Evolutionary conservation across 2,888 invertebrate genomes (phyloP).

Genomic region (Ophion ellenae): DNA sequence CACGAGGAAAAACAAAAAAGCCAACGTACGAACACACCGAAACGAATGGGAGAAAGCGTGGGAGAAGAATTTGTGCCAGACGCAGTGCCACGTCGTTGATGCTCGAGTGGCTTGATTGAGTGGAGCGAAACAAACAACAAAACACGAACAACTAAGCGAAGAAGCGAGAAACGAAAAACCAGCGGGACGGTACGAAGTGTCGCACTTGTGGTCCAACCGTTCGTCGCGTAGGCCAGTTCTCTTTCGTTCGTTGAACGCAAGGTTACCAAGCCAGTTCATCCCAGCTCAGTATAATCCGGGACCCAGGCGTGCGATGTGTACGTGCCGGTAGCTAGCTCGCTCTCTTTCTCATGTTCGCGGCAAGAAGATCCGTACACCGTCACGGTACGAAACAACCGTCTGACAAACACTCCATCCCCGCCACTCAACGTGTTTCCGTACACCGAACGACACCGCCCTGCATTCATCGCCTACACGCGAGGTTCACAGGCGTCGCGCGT

Average conservation of each 20-base stretch:
- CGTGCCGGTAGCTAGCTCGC: constrained; percentile 19
- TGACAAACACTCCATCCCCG: constrained; percentile 13
- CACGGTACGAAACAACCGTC: constrained; percentile 8
- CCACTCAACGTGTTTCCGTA: constrained; percentile 2
- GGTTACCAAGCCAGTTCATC: constrained; percentile 70
- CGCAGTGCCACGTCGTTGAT: constrained; percentile 5
- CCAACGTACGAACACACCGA: not conserved
- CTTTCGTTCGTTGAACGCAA: constrained; percentile 38
- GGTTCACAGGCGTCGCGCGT: constrained; percentile 20
- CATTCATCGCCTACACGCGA: constrained; percentile 26
- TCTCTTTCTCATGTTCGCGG: not conserved
- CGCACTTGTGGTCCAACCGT: constrained; percentile 37
- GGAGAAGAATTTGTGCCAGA: constrained; percentile 12
- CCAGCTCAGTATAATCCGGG: constrained; percentile 60
- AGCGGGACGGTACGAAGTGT: constrained; percentile 7
- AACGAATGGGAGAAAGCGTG: constrained; percentile 18
- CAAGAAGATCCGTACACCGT: not conserved
- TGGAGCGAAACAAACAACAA: constrained; percentile 11
- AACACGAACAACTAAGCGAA: constrained; percentile 26
- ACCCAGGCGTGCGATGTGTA: constrained; percentile 15
- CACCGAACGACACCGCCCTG: constrained; percentile 11
- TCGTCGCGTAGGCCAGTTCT: constrained; percentile 17
- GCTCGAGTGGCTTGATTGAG: not conserved
- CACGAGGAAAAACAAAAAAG: not conserved
- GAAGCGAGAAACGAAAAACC: constrained; percentile 17